These are phyloP conservation scores for Chlorodrepanis virens DNA, from an alignment of 2,113 vertebrate species.

Conservation along the genomic window DNA sequence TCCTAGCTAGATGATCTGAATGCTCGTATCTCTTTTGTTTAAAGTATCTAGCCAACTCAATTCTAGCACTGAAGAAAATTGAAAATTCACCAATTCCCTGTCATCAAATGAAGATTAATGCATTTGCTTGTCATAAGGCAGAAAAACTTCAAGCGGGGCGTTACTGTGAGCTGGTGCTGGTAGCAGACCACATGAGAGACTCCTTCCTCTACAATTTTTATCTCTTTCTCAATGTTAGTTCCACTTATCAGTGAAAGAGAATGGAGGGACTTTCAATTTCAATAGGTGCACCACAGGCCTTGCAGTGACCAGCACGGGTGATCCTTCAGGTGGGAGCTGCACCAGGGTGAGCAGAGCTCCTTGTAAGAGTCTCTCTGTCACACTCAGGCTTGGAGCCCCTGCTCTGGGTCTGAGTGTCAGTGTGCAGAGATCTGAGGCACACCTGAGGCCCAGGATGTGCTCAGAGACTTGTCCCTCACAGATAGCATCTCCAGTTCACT, in stretches of 20 bases:
- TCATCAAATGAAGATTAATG: not conserved
- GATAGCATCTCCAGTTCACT: not conserved
- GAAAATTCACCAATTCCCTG: not conserved
- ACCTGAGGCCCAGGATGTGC: not conserved
- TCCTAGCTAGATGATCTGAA: not conserved
- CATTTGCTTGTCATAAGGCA: not conserved
- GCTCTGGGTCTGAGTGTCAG: not conserved
- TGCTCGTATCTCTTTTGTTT: not conserved
- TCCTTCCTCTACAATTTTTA: not conserved
- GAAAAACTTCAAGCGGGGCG: not conserved
- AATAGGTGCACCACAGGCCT: accelerated
- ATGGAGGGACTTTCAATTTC: not conserved
- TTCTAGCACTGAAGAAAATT: not conserved
- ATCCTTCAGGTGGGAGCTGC: not conserved
- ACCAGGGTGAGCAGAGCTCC: not conserved
- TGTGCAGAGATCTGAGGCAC: not conserved
- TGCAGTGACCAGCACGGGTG: accelerated
- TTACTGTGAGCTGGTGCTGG: not conserved
- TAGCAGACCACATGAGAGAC: not conserved
- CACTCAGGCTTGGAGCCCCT: not conserved
- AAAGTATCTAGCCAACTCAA: not conserved
- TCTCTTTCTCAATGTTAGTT: not conserved
- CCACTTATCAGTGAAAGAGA: not conserved
- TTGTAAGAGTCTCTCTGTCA: not conserved
- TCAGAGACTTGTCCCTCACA: not conserved